phyloP scores from a whole-genome alignment of 1,140 invertebrate genomes.

The Caenorhabditis tropicalis region DNA sequence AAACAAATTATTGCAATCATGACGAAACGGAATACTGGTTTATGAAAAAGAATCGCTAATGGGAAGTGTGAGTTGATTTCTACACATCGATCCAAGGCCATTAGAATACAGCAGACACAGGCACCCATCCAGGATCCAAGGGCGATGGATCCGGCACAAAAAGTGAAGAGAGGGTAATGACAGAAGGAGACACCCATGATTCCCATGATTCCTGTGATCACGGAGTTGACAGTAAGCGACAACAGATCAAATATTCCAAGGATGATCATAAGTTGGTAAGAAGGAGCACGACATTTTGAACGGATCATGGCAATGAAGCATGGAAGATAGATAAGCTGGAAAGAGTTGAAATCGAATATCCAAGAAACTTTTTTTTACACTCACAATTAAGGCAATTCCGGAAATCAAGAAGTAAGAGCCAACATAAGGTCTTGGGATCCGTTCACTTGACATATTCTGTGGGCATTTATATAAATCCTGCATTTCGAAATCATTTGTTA shows the following conservation, averaged over 20 bases:
- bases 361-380: no score
- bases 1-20: not conserved
- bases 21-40: not conserved
- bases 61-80: not conserved
- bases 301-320: conserved; percentile 6
- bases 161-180: not conserved
- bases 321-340: conserved; percentile 81
- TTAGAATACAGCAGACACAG: not conserved
- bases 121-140: not conserved
- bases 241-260: conserved; percentile 37
- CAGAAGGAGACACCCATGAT: conserved; percentile 24
- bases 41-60: not conserved
- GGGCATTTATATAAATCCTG: not conserved
- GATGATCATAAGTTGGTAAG: conserved; percentile 24
- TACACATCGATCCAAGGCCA: conserved; percentile 23
- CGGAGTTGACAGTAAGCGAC: not conserved
- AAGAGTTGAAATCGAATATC: no score
- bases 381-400: not conserved
- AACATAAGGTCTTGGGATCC: not conserved
- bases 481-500: not conserved
- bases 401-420: not conserved
- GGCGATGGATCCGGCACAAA: not conserved
- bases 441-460: not conserved
- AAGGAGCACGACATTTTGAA: not conserved
- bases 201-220: not conserved